phyloP scores from a whole-genome alignment of 2,888 invertebrate genomes.

The Noctua comes region DNA sequence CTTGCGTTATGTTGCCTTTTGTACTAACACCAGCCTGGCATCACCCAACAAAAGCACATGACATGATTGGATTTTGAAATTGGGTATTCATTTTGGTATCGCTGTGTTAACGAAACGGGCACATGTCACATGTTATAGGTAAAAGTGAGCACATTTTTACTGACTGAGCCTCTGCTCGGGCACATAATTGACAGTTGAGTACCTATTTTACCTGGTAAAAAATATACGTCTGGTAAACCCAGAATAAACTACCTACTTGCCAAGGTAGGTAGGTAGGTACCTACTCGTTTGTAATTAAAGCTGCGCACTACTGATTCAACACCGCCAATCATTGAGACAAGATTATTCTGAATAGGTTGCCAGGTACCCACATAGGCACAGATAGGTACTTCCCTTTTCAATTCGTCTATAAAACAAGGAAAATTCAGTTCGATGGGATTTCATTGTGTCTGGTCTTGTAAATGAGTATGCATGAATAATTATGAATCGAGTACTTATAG shows the following conservation, averaged over 20 bases:
- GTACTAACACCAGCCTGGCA: neutral
- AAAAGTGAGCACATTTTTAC: neutral
- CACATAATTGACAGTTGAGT: neutral
- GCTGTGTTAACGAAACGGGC: too few relatives aligned
- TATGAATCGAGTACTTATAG: neutral
- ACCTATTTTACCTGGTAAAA: neutral
- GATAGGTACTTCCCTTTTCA: neutral
- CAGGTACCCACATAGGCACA: neutral
- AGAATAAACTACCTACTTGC: neutral
- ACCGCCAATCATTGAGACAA: neutral
- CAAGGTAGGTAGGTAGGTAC: too few relatives aligned
- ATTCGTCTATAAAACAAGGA: conserved; percentile 19
- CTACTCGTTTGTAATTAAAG: neutral
- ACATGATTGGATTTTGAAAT: neutral
- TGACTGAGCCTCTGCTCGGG: neutral
- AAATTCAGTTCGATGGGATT: conserved; percentile 1
- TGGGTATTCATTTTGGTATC: neutral
- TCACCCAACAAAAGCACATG: neutral
- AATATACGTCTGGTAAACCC: neutral
- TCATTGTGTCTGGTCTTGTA: conserved; percentile 5
- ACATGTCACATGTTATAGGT: neutral
- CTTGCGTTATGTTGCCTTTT: neutral
- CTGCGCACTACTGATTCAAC: neutral
- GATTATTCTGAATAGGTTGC: neutral
- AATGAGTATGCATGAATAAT: conserved; percentile 3